Base-by-base conservation (phyloP, 2,888 invertebrate species). In the Philonicus albiceps region DNA sequence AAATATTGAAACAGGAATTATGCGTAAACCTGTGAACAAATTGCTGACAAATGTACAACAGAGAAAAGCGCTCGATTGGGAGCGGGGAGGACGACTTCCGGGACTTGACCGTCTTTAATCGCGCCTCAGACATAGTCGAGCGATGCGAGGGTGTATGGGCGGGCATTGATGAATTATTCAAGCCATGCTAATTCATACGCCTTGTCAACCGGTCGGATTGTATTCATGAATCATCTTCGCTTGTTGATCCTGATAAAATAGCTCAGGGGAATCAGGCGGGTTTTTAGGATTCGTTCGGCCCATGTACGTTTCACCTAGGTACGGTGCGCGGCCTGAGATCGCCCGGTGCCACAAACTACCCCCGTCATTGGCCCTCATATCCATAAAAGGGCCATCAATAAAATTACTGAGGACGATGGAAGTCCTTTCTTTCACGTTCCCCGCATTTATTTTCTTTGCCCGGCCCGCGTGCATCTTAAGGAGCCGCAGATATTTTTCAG, bases 311-410 rank as follows among this genome's bases (percentile, higher is more conserved):
- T 84, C 37, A 73, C 84, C 30, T 43, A 73, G 64, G 27, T 19
- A n/a, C 40, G 11, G 0, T 11, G 27, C 22, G 22, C 34, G 13
- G 5, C 5, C 30, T n/a, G n/a, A 2, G 27, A 8, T n/a, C 81
- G 30, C 19, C 40, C 40, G 7, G 27, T 22, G 7, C 22, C 22
- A 6, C 19, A 22, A 19, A 40, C 34, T 7, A 40, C 43, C 2
- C 37, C 43, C 37, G 40, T 27, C 34, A 30, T 76, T 31, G n/a
- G 55, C 16, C 53, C 85, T 87, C 73, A 87, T 87, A 87, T 87
- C 78, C 87, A 87, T 87, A 87, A 87, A 87, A 87, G 73, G 49
- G 85, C 85, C 85, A 87, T 87, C 87, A 87, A 87, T 87, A 87
- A 87, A 87, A 87, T 87, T 87, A 87, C 80, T 53, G 34, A 85